phyloP scores from a whole-genome alignment of 1,140 invertebrate species.

The Ostrea edulis region DNA sequence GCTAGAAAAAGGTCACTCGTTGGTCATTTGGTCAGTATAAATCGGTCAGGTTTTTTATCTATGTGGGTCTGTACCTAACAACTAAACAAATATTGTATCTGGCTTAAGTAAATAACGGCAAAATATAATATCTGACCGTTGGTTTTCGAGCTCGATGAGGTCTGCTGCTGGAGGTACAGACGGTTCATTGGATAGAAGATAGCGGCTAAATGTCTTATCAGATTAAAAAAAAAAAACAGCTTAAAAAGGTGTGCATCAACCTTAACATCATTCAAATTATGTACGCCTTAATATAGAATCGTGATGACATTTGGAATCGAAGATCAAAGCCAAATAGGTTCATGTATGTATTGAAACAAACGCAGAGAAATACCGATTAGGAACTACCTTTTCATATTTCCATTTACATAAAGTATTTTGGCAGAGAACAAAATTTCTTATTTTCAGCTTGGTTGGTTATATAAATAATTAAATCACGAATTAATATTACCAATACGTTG shows the following conservation, averaged over 20 bases:
- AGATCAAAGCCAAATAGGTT: background rate
- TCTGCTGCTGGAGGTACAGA: background rate
- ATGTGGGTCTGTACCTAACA: conserved; percentile 22
- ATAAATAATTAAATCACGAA: background rate
- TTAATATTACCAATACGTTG: background rate
- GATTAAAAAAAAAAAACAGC: background rate
- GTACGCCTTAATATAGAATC: background rate
- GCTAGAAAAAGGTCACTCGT: conserved; percentile 20
- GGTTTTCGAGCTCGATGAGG: background rate
- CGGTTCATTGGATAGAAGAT: background rate
- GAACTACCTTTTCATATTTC: background rate
- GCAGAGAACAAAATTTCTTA: background rate
- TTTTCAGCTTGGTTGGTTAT: background rate
- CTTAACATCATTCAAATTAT: background rate
- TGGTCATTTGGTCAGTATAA: conserved; percentile 30
- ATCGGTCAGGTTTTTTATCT: conserved; percentile 32
- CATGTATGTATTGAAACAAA: background rate
- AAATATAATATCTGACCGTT: background rate
- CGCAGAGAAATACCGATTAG: background rate
- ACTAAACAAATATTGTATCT: conserved; percentile 39
- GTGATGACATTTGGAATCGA: background rate
- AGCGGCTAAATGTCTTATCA: background rate
- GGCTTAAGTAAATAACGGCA: conserved; percentile 16
- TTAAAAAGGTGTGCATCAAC: background rate
- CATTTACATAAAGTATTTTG: background rate